These are phyloP conservation scores for Cephus cinctus DNA, from an alignment of 1,140 invertebrate genomes.

Conservation along the genomic window DNA sequence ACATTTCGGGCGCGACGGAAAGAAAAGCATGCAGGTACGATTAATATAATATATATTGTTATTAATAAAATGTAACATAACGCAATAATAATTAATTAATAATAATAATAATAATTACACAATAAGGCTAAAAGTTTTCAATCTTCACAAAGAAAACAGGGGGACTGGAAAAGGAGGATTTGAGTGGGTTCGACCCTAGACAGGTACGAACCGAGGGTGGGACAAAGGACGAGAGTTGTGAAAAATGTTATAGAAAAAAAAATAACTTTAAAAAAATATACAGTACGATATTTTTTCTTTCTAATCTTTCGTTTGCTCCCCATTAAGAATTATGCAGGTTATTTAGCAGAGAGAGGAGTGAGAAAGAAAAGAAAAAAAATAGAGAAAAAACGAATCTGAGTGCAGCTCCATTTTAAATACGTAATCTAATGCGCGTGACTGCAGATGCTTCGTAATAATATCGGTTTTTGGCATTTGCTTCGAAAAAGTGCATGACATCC, in stretches of 20 bases:
- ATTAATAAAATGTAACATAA: conserved; percentile 57
- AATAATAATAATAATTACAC: conserved; percentile 38
- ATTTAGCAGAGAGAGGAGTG: too few relatives aligned
- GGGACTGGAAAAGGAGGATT: conserved; percentile 15
- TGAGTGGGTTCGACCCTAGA: too few relatives aligned
- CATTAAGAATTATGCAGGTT: too few relatives aligned
- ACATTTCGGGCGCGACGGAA: conserved; percentile 13
- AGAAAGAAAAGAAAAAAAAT: too few relatives aligned
- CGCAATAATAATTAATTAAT: conserved; percentile 49
- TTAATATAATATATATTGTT: conserved; percentile 54
- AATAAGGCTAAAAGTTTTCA: conserved; percentile 38
- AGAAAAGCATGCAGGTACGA: conserved; percentile 23
- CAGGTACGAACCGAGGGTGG: neutral
- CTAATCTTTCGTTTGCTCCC: too few relatives aligned
- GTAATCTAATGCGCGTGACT: too few relatives aligned
- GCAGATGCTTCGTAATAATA: too few relatives aligned
- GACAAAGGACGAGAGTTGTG: neutral
- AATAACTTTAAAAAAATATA: neutral
- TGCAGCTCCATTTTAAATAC: too few relatives aligned
- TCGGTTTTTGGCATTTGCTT: too few relatives aligned
- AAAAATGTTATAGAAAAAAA: neutral
- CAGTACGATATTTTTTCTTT: neutral
- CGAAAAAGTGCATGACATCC: too few relatives aligned
- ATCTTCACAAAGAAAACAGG: conserved; percentile 37
- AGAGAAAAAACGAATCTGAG: too few relatives aligned